Evolutionary conservation across 2,113 vertebrate genomes (phyloP).

Genomic region (Abramis brama): DNA sequence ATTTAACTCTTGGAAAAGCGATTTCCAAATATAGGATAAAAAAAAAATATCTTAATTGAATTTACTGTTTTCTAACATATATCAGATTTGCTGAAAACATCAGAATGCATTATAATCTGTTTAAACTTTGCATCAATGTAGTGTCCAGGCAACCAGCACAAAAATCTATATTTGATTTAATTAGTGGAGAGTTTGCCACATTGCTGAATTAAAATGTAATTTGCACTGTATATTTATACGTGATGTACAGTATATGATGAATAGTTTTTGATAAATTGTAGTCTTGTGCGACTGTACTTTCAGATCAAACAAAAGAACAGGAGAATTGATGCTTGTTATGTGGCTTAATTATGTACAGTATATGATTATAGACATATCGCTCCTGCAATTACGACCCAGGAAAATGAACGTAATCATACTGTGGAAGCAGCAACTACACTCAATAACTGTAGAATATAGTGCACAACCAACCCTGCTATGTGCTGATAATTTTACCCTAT

Average conservation of each 20-base stretch:
- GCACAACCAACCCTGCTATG: background rate
- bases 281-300: background rate
- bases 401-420: background rate
- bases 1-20: constrained; percentile 17
- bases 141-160: background rate
- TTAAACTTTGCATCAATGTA: background rate
- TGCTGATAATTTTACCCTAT: background rate
- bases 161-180: background rate
- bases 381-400: background rate
- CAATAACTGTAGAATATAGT: background rate
- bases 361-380: background rate
- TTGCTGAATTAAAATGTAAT: background rate
- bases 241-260: background rate
- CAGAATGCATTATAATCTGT: background rate
- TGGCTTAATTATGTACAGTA: background rate
- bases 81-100: background rate
- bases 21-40: background rate
- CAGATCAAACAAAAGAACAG: background rate
- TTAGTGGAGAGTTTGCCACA: background rate
- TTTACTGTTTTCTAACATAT: background rate
- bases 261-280: background rate
- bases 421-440: background rate
- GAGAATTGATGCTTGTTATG: background rate
- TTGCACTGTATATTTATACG: background rate
- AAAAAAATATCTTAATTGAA: background rate